A percentile compares a stretch with the other conserved stretches of the same genome.
Conservation (phyloP, 2,888 invertebrate species). For the Linnaemya vulpina region DNA sequence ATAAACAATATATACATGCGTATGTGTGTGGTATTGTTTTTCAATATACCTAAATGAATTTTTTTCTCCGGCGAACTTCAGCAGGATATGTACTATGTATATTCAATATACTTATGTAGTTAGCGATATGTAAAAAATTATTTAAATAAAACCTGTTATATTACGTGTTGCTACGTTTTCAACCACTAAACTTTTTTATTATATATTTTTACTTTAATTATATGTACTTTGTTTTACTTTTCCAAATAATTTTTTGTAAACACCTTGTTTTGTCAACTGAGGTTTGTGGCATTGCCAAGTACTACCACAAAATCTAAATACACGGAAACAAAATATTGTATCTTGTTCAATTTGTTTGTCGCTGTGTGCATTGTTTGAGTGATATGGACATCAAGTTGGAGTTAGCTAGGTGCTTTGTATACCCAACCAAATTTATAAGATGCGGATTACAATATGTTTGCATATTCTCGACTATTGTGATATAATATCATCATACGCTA, state of each 20-base stretch:
- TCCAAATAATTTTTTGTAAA: constrained; percentile 40
- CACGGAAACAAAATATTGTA: background rate
- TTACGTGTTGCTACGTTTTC: background rate
- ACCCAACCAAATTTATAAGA: too few relatives aligned
- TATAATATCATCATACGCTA: too few relatives aligned
- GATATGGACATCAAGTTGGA: too few relatives aligned
- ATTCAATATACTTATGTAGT: background rate
- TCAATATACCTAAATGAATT: constrained; percentile 50
- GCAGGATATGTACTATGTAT: constrained; percentile 2
- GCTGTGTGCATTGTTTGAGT: too few relatives aligned
- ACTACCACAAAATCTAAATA: background rate
- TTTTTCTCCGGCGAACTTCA: constrained; percentile 21
- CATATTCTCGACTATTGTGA: too few relatives aligned
- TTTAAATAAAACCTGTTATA: background rate
- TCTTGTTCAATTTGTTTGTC: too few relatives aligned
- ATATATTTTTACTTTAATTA: constrained; percentile 8
- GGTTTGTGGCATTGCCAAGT: background rate
- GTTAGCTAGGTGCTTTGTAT: too few relatives aligned
- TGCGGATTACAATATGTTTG: too few relatives aligned
- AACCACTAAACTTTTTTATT: constrained; percentile 4
- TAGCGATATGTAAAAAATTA: background rate
- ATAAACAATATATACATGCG: background rate
- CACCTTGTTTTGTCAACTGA: constrained; percentile 33
- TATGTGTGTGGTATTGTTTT: background rate
- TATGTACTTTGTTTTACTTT: constrained; percentile 52